Base-by-base conservation (phyloP, 2,113 vertebrate genomes). In the Chaetops frenatus region DNA sequence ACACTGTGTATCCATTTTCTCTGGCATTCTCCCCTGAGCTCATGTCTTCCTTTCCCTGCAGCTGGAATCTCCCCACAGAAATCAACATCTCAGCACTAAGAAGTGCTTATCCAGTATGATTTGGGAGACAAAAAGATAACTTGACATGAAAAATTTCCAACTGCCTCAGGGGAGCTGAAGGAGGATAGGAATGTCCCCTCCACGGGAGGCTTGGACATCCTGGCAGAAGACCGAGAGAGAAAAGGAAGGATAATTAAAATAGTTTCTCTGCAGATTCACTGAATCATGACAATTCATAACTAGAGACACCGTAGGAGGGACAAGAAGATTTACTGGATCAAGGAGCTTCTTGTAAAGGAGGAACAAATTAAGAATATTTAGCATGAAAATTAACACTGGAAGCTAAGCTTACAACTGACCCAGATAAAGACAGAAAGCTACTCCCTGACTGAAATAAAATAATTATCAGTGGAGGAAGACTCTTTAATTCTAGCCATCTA, bases 361-460 rank as follows among this genome's bases (percentile, higher is more conserved):
- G 85, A 95, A 91, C 58, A 95, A 95, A 96, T 90, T 94, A 95
- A 82, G 86, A 93, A 84, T 92, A 93, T 93, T 96, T 95, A 97
- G 60, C 86, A 79, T 40, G 45, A 88, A 79, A 94, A 93, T 77
- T 87, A 95, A 73, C 66, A 61, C 44, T 81, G 38, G 56, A 85
- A 97, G 92, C 92, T 94, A 64, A 94, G 92, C 83, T 95, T 96
- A 94, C 94, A 90, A 81, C 40, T 87, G 95, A 91, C 87, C 95
- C 85, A 94, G 50, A 86, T 92, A 88, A 82, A 91, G 79, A 81
- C 12, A 83, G 47, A 78, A 78, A 95, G 86, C 78, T 92, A 85
- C 67, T 67, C 33, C 42, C 66, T 90, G 38, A 88, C 79, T 95
- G 89, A 97, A 96, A 76, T 50, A 42, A 91, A 94, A 66, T 54